Evolutionary conservation across 1,140 invertebrate species (phyloP).

Genomic region (Pantala flavescens): DNA sequence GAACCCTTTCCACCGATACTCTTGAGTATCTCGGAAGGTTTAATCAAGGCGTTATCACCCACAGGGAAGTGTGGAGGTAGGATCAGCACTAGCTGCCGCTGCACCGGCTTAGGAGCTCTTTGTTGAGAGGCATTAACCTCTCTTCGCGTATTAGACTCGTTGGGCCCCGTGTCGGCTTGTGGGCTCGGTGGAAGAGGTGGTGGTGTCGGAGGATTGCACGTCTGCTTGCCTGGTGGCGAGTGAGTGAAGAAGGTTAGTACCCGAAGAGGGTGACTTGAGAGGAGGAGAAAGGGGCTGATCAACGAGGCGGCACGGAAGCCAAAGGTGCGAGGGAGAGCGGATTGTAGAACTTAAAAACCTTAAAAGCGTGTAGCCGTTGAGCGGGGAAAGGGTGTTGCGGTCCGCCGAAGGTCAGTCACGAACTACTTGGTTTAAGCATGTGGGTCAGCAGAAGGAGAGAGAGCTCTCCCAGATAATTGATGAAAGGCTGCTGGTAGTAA

Average conservation of each 20-base stretch:
- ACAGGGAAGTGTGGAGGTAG: conserved; percentile 36
- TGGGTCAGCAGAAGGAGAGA: background rate
- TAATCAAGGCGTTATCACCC: conserved; percentile 69
- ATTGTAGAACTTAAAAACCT: background rate
- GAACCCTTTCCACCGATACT: conserved; percentile 53
- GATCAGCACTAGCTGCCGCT: background rate
- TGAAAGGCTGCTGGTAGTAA: background rate
- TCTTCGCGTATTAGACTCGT: background rate
- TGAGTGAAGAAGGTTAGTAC: background rate
- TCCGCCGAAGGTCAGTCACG: background rate
- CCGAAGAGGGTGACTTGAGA: background rate
- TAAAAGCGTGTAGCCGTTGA: background rate
- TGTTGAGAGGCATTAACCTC: background rate
- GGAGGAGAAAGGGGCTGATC: background rate
- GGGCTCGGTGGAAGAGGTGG: background rate
- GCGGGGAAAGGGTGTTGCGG: background rate
- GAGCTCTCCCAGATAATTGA: background rate
- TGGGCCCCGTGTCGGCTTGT: background rate
- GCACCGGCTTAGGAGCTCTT: background rate
- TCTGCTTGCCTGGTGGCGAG: background rate
- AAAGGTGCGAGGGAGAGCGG: background rate
- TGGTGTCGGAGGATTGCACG: background rate
- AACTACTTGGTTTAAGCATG: background rate
- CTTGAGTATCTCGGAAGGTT: conserved; percentile 81
- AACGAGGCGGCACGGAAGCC: background rate